Evolutionary conservation across 1,140 invertebrate species (phyloP), one percentile per base, ranked within the genome.

Genomic region (Episyrphus balteatus): DNA sequence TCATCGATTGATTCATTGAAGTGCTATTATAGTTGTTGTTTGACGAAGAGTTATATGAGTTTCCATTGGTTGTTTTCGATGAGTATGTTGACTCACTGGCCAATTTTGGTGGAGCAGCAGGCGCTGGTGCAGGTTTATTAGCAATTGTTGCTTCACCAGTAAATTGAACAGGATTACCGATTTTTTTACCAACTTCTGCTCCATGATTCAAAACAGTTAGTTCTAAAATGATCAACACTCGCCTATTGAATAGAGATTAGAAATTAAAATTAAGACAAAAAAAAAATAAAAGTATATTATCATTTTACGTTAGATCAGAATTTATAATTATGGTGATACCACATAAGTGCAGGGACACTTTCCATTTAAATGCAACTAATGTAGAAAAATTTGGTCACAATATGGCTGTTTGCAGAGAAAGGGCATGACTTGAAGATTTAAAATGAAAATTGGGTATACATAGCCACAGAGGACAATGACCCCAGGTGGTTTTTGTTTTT

Each of bases 201-300:
- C 89, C 91, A 43, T 77, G 67, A 33, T 74, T 73, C n/a, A 91
- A 42, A 7, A 95, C 75, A 19, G 81, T 80, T 12, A 94, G 51
- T 40, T 84, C 86, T 31, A 92, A 62, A 31, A 95, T 77, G 8
- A 95, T 82, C 61, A 95, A 76, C 0, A 95, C 83, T 49, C 81
- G 73, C 54, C 87, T 89, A 64, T 55, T 64, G 60, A 30, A 50
- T n/a, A n/a, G 9, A 34, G 40, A 43, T 40, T 32, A 18, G 9
- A 42, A 42, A 7, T 10, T 11, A 9, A 40, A n/a, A n/a, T n/a
- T n/a, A n/a, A n/a, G n/a, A n/a, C n/a, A n/a, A 8, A 46, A 47
- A 15, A 17, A 17, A 36, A 34, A 6, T 15, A 17, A 18, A 18
- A 37, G 6, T 37, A 17, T n/a, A n/a, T n/a, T n/a, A n/a, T 8